Percentiles rank a stretch among this genome's conserved stretches.
phyloP scores from a whole-genome alignment of 2,888 invertebrate species.

The Taenaris catops region DNA sequence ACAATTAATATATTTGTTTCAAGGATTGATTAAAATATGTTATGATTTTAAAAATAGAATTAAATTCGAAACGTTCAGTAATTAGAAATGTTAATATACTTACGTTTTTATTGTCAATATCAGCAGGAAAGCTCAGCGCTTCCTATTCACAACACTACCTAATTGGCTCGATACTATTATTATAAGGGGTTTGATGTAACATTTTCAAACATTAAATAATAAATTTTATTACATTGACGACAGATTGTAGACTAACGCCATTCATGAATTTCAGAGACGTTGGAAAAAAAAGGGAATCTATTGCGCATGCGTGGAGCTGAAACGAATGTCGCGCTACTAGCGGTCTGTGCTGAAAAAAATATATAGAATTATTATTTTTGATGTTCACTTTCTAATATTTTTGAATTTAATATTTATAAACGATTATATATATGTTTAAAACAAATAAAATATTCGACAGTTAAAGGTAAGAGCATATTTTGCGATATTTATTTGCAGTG shows the following conservation, averaged over 20 bases:
- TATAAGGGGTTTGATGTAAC: conserved; percentile 47
- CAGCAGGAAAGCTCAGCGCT: conserved; percentile 41
- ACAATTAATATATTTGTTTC: too few species aligned
- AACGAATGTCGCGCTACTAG: conserved; percentile 29
- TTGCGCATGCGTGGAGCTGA: conserved; percentile 57
- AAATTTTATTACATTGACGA: conserved; percentile 50
- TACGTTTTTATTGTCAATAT: conserved; percentile 60
- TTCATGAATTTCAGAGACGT: conserved; percentile 67
- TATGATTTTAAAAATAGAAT: conserved; percentile 5
- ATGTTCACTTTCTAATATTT: too few species aligned
- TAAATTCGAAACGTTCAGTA: too few species aligned
- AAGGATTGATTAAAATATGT: too few species aligned
- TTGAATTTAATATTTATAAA: too few species aligned
- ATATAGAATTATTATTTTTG: too few species aligned
- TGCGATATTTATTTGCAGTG: too few species aligned
- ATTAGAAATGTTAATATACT: too few species aligned
- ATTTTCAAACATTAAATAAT: conserved; percentile 64
- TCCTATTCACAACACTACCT: conserved; percentile 59
- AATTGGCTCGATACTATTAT: conserved; percentile 56
- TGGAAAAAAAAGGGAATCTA: conserved; percentile 45
- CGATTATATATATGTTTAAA: too few species aligned
- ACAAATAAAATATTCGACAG: too few species aligned
- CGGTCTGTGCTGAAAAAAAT: too few species aligned
- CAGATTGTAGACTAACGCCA: conserved; percentile 60
- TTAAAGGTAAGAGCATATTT: too few species aligned